phyloP scores from a whole-genome alignment of 2,888 invertebrate species.

The Diarsia dahlii region DNA sequence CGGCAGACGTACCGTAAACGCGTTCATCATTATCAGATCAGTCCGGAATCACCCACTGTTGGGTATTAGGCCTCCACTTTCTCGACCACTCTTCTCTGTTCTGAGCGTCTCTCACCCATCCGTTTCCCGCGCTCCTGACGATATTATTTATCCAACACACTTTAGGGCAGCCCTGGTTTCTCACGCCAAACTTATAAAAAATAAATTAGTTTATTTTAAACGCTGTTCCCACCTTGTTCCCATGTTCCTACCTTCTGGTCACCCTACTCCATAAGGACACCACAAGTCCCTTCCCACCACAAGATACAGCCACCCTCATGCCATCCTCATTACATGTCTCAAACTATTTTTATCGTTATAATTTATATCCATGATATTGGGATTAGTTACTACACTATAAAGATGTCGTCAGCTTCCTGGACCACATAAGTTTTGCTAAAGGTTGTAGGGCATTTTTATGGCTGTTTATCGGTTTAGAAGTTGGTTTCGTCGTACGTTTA shows the following conservation, averaged over 20 bases:
- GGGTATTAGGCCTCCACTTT: too few relatives aligned
- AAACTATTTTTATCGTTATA: slow-evolving; percentile 81
- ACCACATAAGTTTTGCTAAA: slow-evolving; percentile 41
- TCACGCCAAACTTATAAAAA: too few relatives aligned
- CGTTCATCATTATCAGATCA: too few relatives aligned
- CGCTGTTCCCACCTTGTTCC: too few relatives aligned
- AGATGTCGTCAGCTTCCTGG: slow-evolving; percentile 60
- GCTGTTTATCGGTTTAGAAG: slow-evolving; percentile 3
- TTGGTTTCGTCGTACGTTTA: not conserved
- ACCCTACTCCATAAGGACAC: not conserved
- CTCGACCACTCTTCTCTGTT: too few relatives aligned
- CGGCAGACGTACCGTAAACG: too few relatives aligned
- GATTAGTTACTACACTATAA: slow-evolving; percentile 73
- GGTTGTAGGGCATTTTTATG: slow-evolving; percentile 19
- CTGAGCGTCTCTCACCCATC: too few relatives aligned
- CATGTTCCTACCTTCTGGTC: not conserved
- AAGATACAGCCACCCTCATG: slow-evolving; percentile 47
- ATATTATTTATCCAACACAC: too few relatives aligned
- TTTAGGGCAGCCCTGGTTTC: too few relatives aligned
- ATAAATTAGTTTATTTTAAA: too few relatives aligned
- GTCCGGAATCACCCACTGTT: too few relatives aligned
- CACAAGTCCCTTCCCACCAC: slow-evolving; percentile 17
- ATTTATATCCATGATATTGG: slow-evolving; percentile 78
- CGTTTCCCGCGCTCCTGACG: too few relatives aligned
- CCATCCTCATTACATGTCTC: slow-evolving; percentile 74